Evolutionary conservation across 2,888 invertebrate genomes (phyloP), one percentile per base, ranked within the genome.

Genomic region (Anthrax anthrax): DNA sequence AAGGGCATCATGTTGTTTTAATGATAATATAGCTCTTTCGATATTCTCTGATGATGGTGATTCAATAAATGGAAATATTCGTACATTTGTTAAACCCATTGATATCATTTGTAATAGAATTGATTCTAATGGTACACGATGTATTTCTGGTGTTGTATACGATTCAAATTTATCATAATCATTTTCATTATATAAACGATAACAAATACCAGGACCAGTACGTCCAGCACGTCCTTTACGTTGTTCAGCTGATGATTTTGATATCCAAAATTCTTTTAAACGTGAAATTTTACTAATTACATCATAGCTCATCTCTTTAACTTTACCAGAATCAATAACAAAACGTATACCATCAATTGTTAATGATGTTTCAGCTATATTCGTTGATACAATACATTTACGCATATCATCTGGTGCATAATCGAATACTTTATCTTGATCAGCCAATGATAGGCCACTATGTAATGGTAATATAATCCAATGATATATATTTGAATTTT

Each of bases 331-430:
- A 66, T 98, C 97, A 1, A 89, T 78, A 1, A 98, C 97, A 69
- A 98, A 98, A 58, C 97, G 74, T 45, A 98, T 86, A 1, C 97
- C 97, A 63, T 98, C 98, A 46, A 98, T 96, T 0, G 98, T 98
- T 4, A 98, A 84, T 0, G 96, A 96, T 0, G 98, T 98, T 72
- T 98, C 98, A 0, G 98, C 96, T 48, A 98, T 97, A 61, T 98
- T 98, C 1, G 98, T 98, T 0, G 95, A 90, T 1, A 98, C 81
- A 50, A 98, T 91, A 64, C 96, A 97, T 65, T 98, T 98, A 45
- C 98, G 75, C 3, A 91, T 79, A 5, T 94, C 90, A 46, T 92
- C 89, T 1, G 96, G 96, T 1, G 96, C 81, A 60, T 91, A 88
- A 62, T 96, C 92, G 63, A 98, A 98, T 64, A 82, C 92, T 72